Evolutionary conservation across 2,797 vertebrate genomes (phyloP), one percentile per base, ranked within the genome.

Genomic region (Sebastes diploproa): DNA sequence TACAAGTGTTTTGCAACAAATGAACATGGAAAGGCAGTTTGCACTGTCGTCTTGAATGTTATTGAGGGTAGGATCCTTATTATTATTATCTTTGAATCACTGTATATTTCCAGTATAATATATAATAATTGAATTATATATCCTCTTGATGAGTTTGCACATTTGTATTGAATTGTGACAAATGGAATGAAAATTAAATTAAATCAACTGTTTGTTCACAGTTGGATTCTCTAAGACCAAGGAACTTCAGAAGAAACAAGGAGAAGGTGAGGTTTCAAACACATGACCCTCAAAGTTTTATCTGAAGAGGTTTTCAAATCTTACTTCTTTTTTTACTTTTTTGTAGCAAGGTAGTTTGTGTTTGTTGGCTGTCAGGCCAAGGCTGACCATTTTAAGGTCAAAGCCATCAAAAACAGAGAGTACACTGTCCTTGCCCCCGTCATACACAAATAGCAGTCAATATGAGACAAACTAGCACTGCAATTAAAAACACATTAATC

Each of bases 1-100:
- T 98, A 98, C 88, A 97, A 95, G 86, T 98, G 97, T 88, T 93
- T 52, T 20, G 98, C 97, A 4, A 75, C 88, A 58, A 99, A 98
- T 82, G 87, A 94, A 6, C 96, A 96, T 0, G 98, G 98, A 76
- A 96, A 96, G 83, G 98, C 97, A 18, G 4, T 93, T 0, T 98
- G 97, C 90, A 92, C 95, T 0, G 96, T 90, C 2, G 86, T 95
- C 60, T 94, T 99, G 75, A 97, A 96, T 30, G 85, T 99, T 64
- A 95, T 98, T 65, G 93, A 93, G 89, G 97, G 98, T 98, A 93
- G 11, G 89, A 71, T n/a, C 52, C n/a, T n/a, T 7, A 68, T 23
- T 46, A 62, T n/a, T 46, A n/a, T 52, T n/a, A 52, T 8, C 3
- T 59, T 52, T 59, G 2, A 34, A 80, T 52, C 14, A 66, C 4